phyloP scores from a whole-genome alignment of 2,113 vertebrate genomes.

The Cynocephalus volans region DNA sequence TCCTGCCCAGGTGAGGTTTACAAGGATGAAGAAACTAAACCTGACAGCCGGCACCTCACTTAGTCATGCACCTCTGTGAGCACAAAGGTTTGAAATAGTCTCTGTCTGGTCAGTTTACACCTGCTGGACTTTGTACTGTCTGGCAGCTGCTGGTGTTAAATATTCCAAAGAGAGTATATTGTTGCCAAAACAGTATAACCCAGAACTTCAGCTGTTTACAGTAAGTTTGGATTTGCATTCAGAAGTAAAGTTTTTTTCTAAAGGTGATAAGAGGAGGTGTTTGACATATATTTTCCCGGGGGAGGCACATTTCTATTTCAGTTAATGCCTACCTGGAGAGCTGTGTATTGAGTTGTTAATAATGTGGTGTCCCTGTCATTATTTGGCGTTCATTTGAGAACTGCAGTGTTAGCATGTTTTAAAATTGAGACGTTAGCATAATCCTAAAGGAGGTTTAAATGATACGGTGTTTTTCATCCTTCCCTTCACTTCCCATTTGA shows the following conservation, averaged over 20 bases:
- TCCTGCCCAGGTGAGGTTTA: background rate
- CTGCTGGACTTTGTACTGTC: conserved; percentile 76
- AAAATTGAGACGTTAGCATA: fast-evolving
- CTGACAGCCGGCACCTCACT: conserved; percentile 55
- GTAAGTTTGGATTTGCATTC: conserved; percentile 81
- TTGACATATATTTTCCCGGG: conserved; percentile 66
- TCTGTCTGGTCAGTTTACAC: conserved; percentile 75
- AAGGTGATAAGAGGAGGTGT: background rate
- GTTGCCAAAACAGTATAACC: conserved; percentile 85
- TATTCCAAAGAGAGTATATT: conserved; percentile 73
- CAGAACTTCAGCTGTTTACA: conserved; percentile 72
- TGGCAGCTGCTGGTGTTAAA: conserved; percentile 81
- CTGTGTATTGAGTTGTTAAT: background rate
- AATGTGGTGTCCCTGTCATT: background rate
- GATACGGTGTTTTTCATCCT: too few species aligned
- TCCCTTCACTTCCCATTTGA: too few species aligned
- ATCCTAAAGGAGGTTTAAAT: background rate
- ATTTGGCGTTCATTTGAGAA: background rate
- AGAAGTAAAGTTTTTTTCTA: conserved; percentile 76
- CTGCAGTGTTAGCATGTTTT: background rate
- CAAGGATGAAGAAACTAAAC: conserved; percentile 1
- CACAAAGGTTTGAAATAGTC: conserved; percentile 31
- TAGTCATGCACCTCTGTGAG: conserved; percentile 30
- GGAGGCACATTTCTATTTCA: conserved; percentile 54
- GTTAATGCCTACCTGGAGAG: background rate